These are phyloP conservation scores for Ondatra zibethicus DNA, from an alignment of 2,113 vertebrate genomes.

Conservation along the genomic window DNA sequence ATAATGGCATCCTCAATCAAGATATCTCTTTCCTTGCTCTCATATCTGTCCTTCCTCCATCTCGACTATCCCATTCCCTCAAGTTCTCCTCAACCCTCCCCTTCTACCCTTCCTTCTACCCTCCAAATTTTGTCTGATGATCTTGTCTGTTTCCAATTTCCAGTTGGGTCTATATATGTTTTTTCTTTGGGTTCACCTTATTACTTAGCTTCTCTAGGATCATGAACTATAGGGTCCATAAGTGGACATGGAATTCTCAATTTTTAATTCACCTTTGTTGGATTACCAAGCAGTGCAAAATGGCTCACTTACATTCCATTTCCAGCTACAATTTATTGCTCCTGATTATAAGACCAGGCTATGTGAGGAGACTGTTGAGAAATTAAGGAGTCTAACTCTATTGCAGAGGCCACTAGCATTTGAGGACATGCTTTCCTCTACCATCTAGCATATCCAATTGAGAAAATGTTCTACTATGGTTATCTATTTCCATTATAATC, in stretches of 20 bases:
- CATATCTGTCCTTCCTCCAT: too few species aligned
- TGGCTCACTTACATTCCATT: slow-evolving; percentile 41
- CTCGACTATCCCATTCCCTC: too few species aligned
- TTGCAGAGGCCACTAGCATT: background rate
- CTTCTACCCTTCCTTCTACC: too few species aligned
- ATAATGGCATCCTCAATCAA: too few species aligned
- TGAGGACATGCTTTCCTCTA: background rate
- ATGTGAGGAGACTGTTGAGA: slow-evolving; percentile 16
- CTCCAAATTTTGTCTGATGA: too few species aligned
- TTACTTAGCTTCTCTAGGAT: too few species aligned
- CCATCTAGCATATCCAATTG: background rate
- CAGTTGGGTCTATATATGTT: too few species aligned
- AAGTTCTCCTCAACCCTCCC: too few species aligned
- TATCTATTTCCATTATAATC: background rate
- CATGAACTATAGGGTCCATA: too few species aligned
- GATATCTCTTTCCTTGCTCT: too few species aligned
- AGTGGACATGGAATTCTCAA: background rate
- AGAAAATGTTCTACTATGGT: background rate
- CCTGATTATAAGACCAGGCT: slow-evolving; percentile 19
- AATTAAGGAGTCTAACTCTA: background rate
- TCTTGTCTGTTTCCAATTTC: too few species aligned
- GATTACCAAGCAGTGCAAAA: slow-evolving; percentile 57
- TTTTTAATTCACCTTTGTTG: slow-evolving; percentile 40
- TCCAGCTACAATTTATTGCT: slow-evolving; percentile 30
- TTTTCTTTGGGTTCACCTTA: too few species aligned